A percentile compares a stretch with the other conserved stretches of the same genome.
These are phyloP conservation scores for Tipula lateralis DNA, from an alignment of 2,888 invertebrate species.

Conservation along the genomic window DNA sequence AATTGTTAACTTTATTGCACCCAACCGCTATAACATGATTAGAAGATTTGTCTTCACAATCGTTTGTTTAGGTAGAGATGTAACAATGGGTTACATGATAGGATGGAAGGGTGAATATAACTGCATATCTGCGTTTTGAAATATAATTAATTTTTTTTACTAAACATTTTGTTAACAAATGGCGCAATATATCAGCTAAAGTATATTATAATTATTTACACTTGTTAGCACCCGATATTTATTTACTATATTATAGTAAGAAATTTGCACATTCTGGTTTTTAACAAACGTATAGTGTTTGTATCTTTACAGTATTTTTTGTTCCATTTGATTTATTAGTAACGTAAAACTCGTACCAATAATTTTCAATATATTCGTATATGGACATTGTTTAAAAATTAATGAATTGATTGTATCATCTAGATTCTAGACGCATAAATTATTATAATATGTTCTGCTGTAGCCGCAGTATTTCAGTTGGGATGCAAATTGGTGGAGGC, in stretches of 20 bases:
- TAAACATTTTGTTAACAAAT: too few species aligned
- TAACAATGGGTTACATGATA: too few species aligned
- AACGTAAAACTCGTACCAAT: constrained; percentile 1
- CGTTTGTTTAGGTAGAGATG: too few species aligned
- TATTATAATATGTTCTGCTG: neutral
- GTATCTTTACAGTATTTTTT: neutral
- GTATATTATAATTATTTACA: too few species aligned
- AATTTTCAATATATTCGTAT: neutral
- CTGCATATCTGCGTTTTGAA: too few species aligned
- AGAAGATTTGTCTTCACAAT: too few species aligned
- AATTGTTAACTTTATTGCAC: too few species aligned
- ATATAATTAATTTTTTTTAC: too few species aligned
- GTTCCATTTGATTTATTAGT: neutral
- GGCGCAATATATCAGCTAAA: too few species aligned
- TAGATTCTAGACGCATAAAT: neutral
- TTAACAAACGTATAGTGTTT: neutral
- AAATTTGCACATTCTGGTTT: neutral
- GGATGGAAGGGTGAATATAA: too few species aligned
- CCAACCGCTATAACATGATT: too few species aligned
- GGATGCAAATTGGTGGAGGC: neutral
- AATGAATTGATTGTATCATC: constrained; percentile 9
- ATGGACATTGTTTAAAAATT: neutral
- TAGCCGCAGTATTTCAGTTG: neutral
- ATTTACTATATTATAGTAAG: neutral
- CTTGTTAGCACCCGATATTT: too few species aligned